A percentile compares a stretch with the other conserved stretches of the same genome.
Conservation (phyloP, 2,888 invertebrate species). For the Colletes collaris region DNA sequence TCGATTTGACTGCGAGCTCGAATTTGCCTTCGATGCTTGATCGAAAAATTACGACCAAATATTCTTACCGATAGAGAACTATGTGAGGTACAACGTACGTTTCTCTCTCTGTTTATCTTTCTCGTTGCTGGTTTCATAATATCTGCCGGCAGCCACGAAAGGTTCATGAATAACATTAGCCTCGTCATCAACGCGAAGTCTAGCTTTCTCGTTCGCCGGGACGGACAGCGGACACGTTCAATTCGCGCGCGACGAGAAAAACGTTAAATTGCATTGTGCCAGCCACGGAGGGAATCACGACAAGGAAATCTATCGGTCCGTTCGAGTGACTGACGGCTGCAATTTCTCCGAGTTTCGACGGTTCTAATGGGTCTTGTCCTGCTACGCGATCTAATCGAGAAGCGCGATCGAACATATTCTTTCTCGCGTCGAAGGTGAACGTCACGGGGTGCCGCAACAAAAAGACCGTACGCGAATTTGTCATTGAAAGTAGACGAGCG, state of each 20-base stretch:
- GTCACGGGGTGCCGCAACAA: constrained; percentile 34
- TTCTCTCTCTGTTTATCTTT: not conserved
- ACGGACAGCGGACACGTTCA: not conserved
- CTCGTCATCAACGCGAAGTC: constrained; percentile 20
- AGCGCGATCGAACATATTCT: constrained; percentile 12
- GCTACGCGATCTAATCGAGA: too few relatives aligned
- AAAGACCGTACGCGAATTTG: constrained; percentile 57
- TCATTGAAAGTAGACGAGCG: constrained; percentile 63
- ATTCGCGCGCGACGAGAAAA: not conserved
- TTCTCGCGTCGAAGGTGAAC: constrained; percentile 45
- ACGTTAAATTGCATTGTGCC: not conserved
- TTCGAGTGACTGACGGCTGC: too few relatives aligned
- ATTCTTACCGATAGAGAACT: too few relatives aligned
- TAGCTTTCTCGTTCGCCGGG: constrained; percentile 3
- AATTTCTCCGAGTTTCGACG: too few relatives aligned
- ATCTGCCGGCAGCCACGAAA: constrained; percentile 40
- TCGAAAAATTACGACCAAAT: not conserved
- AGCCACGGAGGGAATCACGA: not conserved
- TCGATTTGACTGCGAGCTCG: not conserved
- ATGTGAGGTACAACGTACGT: too few relatives aligned
- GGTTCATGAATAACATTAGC: constrained; percentile 54
- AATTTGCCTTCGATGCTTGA: not conserved
- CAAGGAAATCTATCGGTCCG: not conserved
- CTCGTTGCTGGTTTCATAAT: constrained; percentile 22
- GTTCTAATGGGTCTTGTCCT: too few relatives aligned